These are phyloP conservation scores for Condylostylus longicornis DNA, from an alignment of 1,140 invertebrate genomes.

Conservation along the genomic window DNA sequence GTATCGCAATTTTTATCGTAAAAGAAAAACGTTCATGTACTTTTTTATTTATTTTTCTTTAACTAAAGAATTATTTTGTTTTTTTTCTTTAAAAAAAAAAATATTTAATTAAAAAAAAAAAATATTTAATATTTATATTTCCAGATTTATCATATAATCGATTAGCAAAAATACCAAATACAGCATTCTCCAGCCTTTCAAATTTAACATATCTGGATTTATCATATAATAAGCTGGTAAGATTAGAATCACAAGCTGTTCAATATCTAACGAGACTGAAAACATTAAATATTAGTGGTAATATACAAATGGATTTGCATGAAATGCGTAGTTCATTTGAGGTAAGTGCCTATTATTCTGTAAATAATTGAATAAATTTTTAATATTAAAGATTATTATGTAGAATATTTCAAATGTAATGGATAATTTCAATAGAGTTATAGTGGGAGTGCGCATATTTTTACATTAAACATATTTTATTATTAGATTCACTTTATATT, in stretches of 20 bases:
- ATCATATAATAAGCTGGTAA: constrained; percentile 54
- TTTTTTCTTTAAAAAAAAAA: background rate
- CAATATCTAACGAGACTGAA: constrained; percentile 25
- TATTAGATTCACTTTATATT: too few species aligned
- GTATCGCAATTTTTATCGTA: too few species aligned
- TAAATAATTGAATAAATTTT: background rate
- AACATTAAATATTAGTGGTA: constrained; percentile 50
- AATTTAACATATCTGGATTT: constrained; percentile 50
- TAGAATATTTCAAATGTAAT: too few species aligned
- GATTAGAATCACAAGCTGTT: constrained; percentile 46
- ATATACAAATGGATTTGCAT: constrained; percentile 32
- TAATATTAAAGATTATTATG: background rate
- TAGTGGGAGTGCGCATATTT: too few species aligned
- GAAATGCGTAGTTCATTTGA: constrained; percentile 31
- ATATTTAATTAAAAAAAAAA: too few species aligned
- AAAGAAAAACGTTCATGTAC: too few species aligned
- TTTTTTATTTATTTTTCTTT: too few species aligned
- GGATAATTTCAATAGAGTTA: too few species aligned
- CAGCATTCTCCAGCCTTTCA: constrained; percentile 52
- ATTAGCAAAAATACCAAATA: constrained; percentile 51
- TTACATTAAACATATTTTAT: too few species aligned
- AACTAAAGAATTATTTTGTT: too few species aligned
- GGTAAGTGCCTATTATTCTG: constrained; percentile 16
- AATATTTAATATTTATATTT: constrained; percentile 2
- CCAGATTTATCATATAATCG: constrained; percentile 49